These are phyloP conservation scores for Drosophila sechellia DNA, from an alignment of 1,140 invertebrate species.

Conservation along the genomic window DNA sequence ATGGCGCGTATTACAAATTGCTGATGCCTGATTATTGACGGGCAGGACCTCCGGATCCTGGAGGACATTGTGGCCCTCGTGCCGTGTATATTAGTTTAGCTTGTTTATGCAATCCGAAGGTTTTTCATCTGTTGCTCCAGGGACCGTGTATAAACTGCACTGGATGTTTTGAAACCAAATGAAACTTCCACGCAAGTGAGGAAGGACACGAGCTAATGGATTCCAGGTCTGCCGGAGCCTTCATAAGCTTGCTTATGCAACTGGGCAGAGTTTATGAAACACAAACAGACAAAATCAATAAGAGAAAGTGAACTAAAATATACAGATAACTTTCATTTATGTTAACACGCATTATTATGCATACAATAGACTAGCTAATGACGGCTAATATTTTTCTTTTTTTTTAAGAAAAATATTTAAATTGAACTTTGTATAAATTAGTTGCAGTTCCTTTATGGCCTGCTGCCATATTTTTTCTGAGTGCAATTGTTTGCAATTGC, in stretches of 20 bases:
- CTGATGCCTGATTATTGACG: constrained; percentile 52
- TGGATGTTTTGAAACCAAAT: constrained; percentile 17
- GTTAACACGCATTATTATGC: too few relatives aligned
- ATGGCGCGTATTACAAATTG: constrained; percentile 58
- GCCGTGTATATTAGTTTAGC: constrained; percentile 8
- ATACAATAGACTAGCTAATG: too few relatives aligned
- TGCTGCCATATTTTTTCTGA: too few relatives aligned
- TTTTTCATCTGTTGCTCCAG: constrained; percentile 4
- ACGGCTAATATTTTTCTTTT: too few relatives aligned
- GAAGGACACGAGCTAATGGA: constrained; percentile 8
- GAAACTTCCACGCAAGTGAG: constrained; percentile 7
- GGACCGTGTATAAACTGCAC: constrained; percentile 7
- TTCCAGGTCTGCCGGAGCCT: constrained; percentile 17
- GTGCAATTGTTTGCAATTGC: too few relatives aligned
- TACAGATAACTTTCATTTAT: too few relatives aligned
- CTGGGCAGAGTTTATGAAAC: constrained; percentile 5
- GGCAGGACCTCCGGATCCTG: constrained; percentile 39
- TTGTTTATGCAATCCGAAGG: constrained; percentile 47
- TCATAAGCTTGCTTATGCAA: constrained; percentile 9
- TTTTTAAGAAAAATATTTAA: too few relatives aligned
- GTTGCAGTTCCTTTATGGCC: too few relatives aligned
- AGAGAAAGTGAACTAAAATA: background rate
- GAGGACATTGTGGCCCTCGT: constrained; percentile 22
- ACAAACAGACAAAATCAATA: background rate
- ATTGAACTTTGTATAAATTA: too few relatives aligned